A percentile compares a stretch with the other conserved stretches of the same genome.
These are phyloP conservation scores for Sarotherodon lohbergeri DNA, from an alignment of 2,113 vertebrate genomes.

Conservation along the genomic window DNA sequence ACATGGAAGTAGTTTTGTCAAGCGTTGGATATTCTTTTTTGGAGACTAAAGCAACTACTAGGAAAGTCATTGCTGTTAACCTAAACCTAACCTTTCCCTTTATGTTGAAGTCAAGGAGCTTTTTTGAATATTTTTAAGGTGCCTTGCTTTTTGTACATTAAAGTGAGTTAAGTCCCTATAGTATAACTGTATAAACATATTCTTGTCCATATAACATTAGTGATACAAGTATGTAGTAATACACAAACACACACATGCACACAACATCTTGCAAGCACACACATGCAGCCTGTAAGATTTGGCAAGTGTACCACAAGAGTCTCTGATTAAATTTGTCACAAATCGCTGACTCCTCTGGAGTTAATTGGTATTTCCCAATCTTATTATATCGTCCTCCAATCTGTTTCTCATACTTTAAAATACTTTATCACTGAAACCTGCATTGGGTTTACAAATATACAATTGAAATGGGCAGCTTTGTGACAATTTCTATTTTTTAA, in stretches of 20 bases:
- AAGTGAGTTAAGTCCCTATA: background rate
- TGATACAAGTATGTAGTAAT: background rate
- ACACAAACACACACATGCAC: background rate
- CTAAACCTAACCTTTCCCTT: background rate
- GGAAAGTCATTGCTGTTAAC: background rate
- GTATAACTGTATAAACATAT: background rate
- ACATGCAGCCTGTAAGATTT: background rate
- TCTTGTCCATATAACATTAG: background rate
- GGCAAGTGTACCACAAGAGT: background rate
- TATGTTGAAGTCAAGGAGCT: background rate
- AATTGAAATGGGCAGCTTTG: background rate
- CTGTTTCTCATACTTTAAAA: conserved; percentile 10
- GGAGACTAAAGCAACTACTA: background rate
- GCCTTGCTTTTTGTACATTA: background rate
- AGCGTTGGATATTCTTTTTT: background rate
- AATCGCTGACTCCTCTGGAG: conserved; percentile 21
- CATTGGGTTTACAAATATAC: conserved; percentile 31
- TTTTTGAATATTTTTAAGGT: background rate
- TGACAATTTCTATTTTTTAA: background rate
- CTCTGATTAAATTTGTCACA: conserved; percentile 4
- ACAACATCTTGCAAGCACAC: background rate
- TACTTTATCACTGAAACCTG: conserved; percentile 13
- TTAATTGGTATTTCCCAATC: conserved; percentile 35
- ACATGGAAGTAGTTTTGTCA: background rate
- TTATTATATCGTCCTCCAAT: conserved; percentile 35